Evolutionary conservation across 2,797 vertebrate species (phyloP), one percentile per base, ranked within the genome.

Genomic region (Ispidina lecontei): DNA sequence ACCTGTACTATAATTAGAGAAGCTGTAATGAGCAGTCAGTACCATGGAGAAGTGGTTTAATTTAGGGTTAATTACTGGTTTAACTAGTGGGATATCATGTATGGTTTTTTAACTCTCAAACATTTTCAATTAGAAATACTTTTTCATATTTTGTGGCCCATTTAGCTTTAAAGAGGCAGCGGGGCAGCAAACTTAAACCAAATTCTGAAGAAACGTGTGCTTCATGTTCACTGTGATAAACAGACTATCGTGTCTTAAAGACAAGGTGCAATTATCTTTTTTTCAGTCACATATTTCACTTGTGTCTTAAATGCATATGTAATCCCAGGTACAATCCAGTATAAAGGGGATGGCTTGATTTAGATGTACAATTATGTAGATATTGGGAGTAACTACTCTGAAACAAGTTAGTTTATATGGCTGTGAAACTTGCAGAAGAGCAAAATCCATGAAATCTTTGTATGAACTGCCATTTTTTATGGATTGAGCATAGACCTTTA

Each of bases 211-310:
- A 91, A 93, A 74, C 54, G 44, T 15, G 18, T 89, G 21, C 81
- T 94, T 77, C 31, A 10, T 19, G 2, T 77, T 67, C 26, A 25
- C 51, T 69, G 58, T 85, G 71, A 75, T 47, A 35, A 60, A 69
- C 73, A 88, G 71, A 76, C 81, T 76, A 20, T 22, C 60, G 25
- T 58, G 33, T 18, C 81, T 93, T 95, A 25, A 60, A 89, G 73
- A 41, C 56, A 68, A 73, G 55, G 74, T 84, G 51, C 51, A 70
- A 2, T 92, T 92, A 33, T 14, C 63, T 64, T 81, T 95, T 91
- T 91, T 63, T 51, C 55, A 96, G 86, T 94, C 85, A 68, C 91
- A 59, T 90, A 54, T 90, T 95, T 95, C 28, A 39, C 9, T 47
- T 63, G n/a, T 89, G 37, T 75, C 75, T 84, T 59, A 79, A 90